phyloP scores from a whole-genome alignment of 2,797 vertebrate genomes.

The Cheirogaleus major region DNA sequence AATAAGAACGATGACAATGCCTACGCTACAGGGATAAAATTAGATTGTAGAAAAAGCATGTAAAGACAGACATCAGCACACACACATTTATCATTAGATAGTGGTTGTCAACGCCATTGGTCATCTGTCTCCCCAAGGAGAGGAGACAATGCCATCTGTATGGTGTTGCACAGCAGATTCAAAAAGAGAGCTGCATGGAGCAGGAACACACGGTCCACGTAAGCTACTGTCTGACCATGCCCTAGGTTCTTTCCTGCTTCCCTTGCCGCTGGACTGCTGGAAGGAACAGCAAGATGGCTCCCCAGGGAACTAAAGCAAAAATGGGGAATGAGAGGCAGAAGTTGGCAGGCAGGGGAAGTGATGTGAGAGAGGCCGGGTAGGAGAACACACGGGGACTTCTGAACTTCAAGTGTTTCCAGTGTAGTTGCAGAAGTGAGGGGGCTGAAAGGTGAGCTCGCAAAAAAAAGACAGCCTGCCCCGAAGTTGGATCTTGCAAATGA shows the following conservation, averaged over 20 bases:
- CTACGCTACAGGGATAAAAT: neutral
- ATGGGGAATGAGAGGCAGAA: neutral
- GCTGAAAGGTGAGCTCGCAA: accelerated
- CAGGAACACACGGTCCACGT: accelerated
- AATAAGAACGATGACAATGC: no score
- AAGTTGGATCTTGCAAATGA: neutral
- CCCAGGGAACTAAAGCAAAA: neutral
- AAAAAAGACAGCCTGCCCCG: neutral
- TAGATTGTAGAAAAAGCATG: accelerated
- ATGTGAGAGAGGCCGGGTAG: neutral
- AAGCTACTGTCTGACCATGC: accelerated
- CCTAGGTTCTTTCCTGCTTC: neutral
- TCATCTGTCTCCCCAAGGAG: neutral
- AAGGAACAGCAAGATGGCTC: neutral
- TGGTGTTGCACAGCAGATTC: no score
- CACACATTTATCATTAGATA: neutral
- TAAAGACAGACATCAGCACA: neutral
- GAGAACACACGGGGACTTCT: neutral
- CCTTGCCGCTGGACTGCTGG: no score
- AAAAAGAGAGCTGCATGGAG: accelerated
- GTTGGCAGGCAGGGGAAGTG: neutral
- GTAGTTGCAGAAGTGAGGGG: neutral
- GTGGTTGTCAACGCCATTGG: no score
- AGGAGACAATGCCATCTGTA: accelerated
- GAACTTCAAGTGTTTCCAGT: neutral